Evolutionary conservation across 1,140 invertebrate species (phyloP).

Genomic region (Archivesica marissinica): DNA sequence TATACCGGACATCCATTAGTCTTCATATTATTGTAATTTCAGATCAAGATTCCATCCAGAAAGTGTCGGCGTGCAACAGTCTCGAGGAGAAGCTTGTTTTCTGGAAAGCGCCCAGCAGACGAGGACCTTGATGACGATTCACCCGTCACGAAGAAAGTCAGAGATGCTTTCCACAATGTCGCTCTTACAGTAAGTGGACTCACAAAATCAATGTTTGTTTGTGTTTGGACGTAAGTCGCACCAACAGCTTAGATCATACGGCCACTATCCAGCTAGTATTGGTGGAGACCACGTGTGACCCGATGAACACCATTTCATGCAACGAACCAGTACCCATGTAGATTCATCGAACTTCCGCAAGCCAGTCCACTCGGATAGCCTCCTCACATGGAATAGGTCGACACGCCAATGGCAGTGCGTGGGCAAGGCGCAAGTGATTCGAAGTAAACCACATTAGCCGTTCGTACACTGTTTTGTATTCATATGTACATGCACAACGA

Average conservation of each 20-base stretch:
- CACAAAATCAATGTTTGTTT: neutral
- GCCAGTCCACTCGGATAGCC: too few species aligned
- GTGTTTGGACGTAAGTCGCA: too few species aligned
- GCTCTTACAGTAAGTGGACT: neutral
- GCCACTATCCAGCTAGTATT: too few species aligned
- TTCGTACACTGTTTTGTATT: too few species aligned
- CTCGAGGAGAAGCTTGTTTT: slow-evolving; percentile 20
- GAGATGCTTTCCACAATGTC: neutral
- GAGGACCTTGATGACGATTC: neutral
- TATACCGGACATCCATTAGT: too few species aligned
- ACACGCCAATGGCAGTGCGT: too few species aligned
- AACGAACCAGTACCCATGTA: neutral
- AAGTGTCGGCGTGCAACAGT: neutral
- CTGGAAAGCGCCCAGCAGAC: slow-evolving; percentile 19
- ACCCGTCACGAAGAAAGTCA: neutral
- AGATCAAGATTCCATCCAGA: slow-evolving; percentile 10
- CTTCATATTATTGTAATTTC: neutral
- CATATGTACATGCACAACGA: too few species aligned
- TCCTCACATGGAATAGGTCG: too few species aligned
- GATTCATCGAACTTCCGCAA: neutral
- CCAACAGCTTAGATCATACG: too few species aligned
- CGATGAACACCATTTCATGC: neutral
- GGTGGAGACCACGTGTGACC: too few species aligned
- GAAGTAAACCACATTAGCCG: too few species aligned
- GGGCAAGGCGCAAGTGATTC: too few species aligned